Evolutionary conservation across 2,797 vertebrate genomes (phyloP), one percentile per base, ranked within the genome.

Genomic region (Chaetodon trifasciatus): DNA sequence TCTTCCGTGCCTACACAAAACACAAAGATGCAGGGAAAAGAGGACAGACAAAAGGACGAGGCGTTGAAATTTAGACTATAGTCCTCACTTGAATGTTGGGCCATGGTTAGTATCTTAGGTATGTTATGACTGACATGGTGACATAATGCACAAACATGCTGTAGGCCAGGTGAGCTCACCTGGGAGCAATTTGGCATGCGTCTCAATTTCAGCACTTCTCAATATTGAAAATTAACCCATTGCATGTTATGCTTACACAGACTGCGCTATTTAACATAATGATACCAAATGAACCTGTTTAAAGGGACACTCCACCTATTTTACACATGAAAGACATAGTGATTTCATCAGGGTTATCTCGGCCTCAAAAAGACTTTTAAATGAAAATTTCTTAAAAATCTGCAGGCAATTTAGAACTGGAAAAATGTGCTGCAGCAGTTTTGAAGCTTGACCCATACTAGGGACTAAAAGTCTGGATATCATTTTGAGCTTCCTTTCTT

Each of bases 121-220:
- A 81, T 79, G 86, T 68, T 55, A 2, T 5, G 13, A 39, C 65
- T 64, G n/a, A 85, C 40, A 56, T 15, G 7, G 19, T 72, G 77
- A 86, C 78, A 84, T 77, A 76, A 78, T 67, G 61, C 78, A 74
- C 17, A 74, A 63, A 78, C 42, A 9, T 37, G 9, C 62, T 49
- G 40, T 2, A 15, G 49, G 67, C 73, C 52, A 79, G 35, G 44
- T 67, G 74, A 80, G 57, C 37, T 68, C 72, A 77, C 60, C 17
- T 40, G 17, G 53, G 47, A 62, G 44, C 16, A 21, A 70, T 75
- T 49, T 58, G 58, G 46, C 35, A 16, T 9, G 19, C 2, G 24
- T 53, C 21, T 75, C 6, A 9, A 70, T 63, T 63, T 75, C 9
- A 66, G n/a, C 32, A 66, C 32, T 64, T 52, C 15, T 44, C 32